phyloP scores from a whole-genome alignment of 2,797 vertebrate species.

The Lophius americanus region DNA sequence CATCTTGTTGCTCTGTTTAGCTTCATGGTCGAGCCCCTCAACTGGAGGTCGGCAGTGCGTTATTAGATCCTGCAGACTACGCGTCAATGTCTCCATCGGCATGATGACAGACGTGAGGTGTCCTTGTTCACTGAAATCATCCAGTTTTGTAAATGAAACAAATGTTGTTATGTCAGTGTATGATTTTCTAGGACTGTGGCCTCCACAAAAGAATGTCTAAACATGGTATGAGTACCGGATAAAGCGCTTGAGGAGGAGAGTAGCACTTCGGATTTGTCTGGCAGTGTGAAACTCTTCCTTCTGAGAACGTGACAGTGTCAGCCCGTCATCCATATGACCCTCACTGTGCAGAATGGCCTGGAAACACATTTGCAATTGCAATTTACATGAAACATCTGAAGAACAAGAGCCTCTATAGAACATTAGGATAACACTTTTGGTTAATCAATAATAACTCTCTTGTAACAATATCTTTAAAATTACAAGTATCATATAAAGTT shows the following conservation, averaged over 20 bases:
- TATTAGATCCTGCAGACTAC: conserved; percentile 90
- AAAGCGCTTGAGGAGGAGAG: conserved; percentile 89
- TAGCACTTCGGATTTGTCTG: conserved; percentile 89
- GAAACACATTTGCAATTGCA: conserved; percentile 4
- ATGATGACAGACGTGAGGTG: conserved; percentile 74
- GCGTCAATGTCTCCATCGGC: conserved; percentile 82
- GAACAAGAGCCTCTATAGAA: not conserved
- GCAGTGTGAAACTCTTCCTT: conserved; percentile 92
- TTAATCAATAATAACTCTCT: conserved; percentile 1
- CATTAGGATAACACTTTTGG: not conserved
- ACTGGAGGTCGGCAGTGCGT: conserved; percentile 88
- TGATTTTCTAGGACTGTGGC: not conserved
- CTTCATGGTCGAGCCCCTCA: conserved; percentile 85
- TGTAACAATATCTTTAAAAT: not conserved
- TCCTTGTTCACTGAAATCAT: conserved; percentile 82
- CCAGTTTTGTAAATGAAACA: conserved; percentile 83
- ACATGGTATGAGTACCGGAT: conserved; percentile 82
- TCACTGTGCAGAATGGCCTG: conserved; percentile 94
- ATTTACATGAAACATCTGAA: not conserved
- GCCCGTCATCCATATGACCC: conserved; percentile 97
- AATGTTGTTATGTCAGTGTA: not conserved
- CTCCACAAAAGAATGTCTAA: conserved; percentile 1
- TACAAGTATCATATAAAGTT: not conserved
- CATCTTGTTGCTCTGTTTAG: conserved; percentile 84
- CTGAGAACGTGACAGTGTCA: conserved; percentile 92